These are phyloP conservation scores for Thymelicus lineola DNA, from an alignment of 2,888 invertebrate genomes.

Conservation along the genomic window DNA sequence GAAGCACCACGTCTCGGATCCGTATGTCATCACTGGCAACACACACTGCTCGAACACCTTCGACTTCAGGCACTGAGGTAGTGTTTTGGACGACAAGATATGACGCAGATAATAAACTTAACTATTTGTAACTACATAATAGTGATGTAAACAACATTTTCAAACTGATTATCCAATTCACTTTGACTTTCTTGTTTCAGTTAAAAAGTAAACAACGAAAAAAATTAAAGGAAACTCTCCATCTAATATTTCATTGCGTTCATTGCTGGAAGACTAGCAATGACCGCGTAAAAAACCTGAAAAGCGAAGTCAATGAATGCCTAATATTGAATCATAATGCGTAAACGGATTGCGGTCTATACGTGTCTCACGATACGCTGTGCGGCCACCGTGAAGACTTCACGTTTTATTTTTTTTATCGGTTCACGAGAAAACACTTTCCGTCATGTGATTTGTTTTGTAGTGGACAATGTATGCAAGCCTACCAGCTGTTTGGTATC, in stretches of 20 bases:
- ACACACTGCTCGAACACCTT: too few species aligned
- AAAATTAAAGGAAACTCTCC: conserved; percentile 4
- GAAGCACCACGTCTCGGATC: too few species aligned
- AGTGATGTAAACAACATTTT: too few species aligned
- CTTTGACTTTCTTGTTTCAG: not conserved
- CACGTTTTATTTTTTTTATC: conserved; percentile 4
- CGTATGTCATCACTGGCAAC: too few species aligned
- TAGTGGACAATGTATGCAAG: too few species aligned
- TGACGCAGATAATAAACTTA: too few species aligned
- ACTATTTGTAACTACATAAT: too few species aligned
- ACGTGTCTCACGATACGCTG: conserved; percentile 20
- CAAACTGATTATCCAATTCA: not conserved
- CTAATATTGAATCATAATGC: conserved; percentile 25
- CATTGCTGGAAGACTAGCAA: not conserved
- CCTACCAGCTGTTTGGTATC: too few species aligned
- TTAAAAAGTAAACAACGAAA: not conserved
- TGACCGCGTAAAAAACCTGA: conserved; percentile 13
- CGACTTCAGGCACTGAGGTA: too few species aligned
- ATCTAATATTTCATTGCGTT: conserved; percentile 6
- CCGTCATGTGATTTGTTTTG: conserved; percentile 14
- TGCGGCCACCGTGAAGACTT: conserved; percentile 8
- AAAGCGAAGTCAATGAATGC: conserved; percentile 16
- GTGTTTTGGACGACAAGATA: too few species aligned
- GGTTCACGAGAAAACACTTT: conserved; percentile 9
- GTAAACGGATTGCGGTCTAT: conserved; percentile 1